Evolutionary conservation across 2,797 vertebrate species (phyloP).

Genomic region (Podargus strigoides): DNA sequence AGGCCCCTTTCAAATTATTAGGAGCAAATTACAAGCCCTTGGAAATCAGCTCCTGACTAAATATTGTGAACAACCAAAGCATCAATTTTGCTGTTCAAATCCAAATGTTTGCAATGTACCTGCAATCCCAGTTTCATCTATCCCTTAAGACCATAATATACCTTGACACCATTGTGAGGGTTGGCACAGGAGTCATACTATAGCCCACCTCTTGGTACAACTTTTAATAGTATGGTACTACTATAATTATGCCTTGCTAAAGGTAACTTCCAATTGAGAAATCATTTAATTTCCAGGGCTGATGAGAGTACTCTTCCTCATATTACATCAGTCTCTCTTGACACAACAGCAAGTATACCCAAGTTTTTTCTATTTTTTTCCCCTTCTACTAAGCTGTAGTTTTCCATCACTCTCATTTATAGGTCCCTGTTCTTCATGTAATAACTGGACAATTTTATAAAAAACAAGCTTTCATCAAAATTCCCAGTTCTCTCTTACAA

Average conservation of each 20-base stretch:
- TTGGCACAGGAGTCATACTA: neutral
- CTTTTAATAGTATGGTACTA: neutral
- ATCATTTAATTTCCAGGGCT: neutral
- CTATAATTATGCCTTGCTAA: neutral
- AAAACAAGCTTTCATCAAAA: neutral
- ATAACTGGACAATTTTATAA: neutral
- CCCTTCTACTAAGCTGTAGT: neutral
- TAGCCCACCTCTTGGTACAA: neutral
- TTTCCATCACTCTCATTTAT: neutral
- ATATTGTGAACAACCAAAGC: neutral
- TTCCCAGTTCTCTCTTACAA: neutral
- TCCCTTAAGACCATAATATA: neutral
- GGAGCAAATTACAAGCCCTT: neutral
- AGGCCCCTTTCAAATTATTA: neutral
- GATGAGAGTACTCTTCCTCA: neutral
- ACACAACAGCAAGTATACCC: neutral
- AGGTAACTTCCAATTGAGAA: neutral
- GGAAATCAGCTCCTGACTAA: neutral
- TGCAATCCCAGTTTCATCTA: neutral
- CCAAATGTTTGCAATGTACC: neutral
- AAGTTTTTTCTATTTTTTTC: neutral
- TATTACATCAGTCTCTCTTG: neutral
- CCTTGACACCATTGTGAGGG: neutral
- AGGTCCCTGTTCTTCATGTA: neutral
- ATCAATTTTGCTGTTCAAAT: neutral